A percentile compares a stretch with the other conserved stretches of the same genome.
These are phyloP conservation scores for Priocnemis perturbator DNA, from an alignment of 2,888 invertebrate species.

Conservation along the genomic window DNA sequence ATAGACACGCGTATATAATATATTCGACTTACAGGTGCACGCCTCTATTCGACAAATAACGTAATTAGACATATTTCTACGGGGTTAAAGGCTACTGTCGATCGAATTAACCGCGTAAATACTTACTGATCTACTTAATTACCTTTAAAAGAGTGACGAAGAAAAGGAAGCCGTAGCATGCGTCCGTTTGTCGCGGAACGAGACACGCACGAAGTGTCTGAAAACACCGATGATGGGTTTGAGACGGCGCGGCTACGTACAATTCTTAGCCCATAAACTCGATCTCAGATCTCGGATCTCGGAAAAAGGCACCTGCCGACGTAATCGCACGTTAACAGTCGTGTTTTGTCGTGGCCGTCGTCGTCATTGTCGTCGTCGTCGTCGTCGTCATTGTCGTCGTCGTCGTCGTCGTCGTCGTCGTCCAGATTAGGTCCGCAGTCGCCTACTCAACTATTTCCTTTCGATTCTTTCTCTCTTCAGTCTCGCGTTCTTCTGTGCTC, in stretches of 20 bases:
- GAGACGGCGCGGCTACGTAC: constrained; percentile 47
- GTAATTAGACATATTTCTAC: neutral
- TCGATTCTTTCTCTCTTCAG: constrained; percentile 12
- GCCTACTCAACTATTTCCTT: constrained; percentile 5
- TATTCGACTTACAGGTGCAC: neutral
- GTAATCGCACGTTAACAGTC: too few species aligned
- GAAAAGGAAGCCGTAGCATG: constrained; percentile 29
- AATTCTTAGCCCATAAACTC: constrained; percentile 70
- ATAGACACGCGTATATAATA: neutral
- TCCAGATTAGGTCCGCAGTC: too few species aligned
- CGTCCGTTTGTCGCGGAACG: constrained; percentile 16
- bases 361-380: too few species aligned
- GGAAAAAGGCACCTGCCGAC: constrained; percentile 15
- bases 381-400: too few species aligned
- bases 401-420: too few species aligned
- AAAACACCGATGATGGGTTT: neutral
- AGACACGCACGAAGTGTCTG: neutral
- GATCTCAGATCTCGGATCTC: constrained; percentile 61
- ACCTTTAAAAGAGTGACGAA: constrained; percentile 29
- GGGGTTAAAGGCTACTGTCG: constrained; percentile 16
- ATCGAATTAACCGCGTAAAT: constrained; percentile 36
- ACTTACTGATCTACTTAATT: constrained; percentile 55
- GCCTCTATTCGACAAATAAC: neutral
- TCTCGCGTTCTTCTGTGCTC: neutral
- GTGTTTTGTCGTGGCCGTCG: too few species aligned